A percentile compares a stretch with the other conserved stretches of the same genome.
phyloP scores from a whole-genome alignment of 1,140 invertebrate genomes.

The Cyrtorhinus lividipennis region DNA sequence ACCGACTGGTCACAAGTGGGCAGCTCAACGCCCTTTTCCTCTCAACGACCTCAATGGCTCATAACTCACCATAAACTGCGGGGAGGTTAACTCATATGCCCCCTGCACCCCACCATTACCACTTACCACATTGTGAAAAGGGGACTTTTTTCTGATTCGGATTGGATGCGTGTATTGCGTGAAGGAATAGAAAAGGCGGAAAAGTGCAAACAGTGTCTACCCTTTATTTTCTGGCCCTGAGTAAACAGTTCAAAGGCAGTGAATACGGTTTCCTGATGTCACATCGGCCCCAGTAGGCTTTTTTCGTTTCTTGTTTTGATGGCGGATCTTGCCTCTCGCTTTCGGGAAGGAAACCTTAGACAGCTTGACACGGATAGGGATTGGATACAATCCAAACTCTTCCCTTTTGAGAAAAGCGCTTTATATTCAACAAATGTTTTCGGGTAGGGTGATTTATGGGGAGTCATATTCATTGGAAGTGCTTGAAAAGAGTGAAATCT shows the following conservation, averaged over 20 bases:
- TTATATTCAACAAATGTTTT: constrained; percentile 9
- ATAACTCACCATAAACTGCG: neutral
- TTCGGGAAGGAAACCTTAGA: constrained; percentile 7
- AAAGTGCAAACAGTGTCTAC: neutral
- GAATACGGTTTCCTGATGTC: neutral
- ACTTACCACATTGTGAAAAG: no score
- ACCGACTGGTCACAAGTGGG: no score
- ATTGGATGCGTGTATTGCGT: neutral
- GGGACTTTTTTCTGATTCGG: neutral
- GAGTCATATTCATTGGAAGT: no score
- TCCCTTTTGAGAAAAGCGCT: neutral
- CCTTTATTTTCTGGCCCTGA: neutral
- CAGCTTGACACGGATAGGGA: neutral
- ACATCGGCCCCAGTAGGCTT: neutral
- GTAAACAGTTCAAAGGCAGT: constrained; percentile 8
- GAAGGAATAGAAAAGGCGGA: neutral
- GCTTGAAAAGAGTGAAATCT: no score
- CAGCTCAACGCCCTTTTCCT: neutral
- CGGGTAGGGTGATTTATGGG: no score
- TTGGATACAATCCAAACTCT: neutral
- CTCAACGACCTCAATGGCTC: neutral
- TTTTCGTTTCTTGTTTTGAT: constrained; percentile 1
- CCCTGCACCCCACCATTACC: no score
- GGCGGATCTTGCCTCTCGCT: neutral
- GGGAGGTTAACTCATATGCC: no score